Percentiles rank a stretch among this genome's conserved stretches.
These are phyloP conservation scores for Planiliza haematocheilus DNA, from an alignment of 2,113 vertebrate species.

Conservation along the genomic window DNA sequence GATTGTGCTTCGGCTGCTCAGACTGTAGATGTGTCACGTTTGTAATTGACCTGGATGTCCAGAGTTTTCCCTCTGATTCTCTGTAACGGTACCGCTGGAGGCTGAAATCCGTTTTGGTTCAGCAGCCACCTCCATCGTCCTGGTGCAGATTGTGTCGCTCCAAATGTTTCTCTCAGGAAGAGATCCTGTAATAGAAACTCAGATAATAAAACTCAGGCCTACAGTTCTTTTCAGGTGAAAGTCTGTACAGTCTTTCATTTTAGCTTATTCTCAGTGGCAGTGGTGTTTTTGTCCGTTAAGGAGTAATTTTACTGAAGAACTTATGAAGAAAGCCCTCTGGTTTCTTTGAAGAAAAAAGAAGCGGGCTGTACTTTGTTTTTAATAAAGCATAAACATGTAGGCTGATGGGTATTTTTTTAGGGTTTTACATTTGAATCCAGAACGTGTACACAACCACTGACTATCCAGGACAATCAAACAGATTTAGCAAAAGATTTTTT, in stretches of 20 bases:
- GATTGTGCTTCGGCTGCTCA: not conserved
- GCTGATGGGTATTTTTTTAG: too few relatives aligned
- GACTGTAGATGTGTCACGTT: not conserved
- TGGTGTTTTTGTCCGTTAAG: not conserved
- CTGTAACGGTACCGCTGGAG: not conserved
- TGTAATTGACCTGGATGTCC: constrained; percentile 1
- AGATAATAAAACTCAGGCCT: not conserved
- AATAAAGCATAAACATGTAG: too few relatives aligned
- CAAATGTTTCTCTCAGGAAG: constrained; percentile 13
- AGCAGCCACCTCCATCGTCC: not conserved
- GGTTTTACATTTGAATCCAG: too few relatives aligned
- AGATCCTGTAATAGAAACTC: constrained; percentile 10
- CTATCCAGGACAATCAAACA: too few relatives aligned
- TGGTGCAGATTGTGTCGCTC: not conserved
- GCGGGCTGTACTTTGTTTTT: too few relatives aligned
- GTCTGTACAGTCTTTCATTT: constrained; percentile 7
- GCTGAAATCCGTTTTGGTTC: not conserved
- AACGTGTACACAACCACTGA: too few relatives aligned
- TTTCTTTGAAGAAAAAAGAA: not conserved
- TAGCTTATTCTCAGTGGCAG: not conserved
- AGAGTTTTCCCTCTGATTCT: not conserved
- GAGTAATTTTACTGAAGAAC: constrained; percentile 10
- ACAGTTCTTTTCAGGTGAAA: not conserved
- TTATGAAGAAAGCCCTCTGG: constrained; percentile 13
- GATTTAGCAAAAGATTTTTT: too few relatives aligned